A percentile compares a stretch with the other conserved stretches of the same genome.
phyloP scores from a whole-genome alignment of 1,140 invertebrate species.

The Acromyrmex echinatior region DNA sequence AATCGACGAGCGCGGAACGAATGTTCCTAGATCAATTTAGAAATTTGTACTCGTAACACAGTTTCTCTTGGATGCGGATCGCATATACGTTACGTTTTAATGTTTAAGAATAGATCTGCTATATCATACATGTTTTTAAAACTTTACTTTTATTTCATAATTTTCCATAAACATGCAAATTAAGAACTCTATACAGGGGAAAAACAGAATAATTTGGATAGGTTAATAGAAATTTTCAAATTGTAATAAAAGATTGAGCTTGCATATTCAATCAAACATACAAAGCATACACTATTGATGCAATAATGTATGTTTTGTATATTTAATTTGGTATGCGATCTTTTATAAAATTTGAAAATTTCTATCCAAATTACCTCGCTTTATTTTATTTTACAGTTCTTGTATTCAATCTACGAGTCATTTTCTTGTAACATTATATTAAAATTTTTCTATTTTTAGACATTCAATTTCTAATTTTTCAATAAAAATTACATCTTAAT shows the following conservation, averaged over 20 bases:
- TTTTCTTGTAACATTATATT: not conserved
- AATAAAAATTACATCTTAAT: not conserved
- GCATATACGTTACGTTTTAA: not conserved
- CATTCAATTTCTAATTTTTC: not conserved
- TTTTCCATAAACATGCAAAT: not conserved
- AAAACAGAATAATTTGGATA: no score
- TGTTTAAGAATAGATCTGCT: not conserved
- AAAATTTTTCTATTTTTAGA: not conserved
- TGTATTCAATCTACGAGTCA: not conserved
- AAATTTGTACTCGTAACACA: not conserved
- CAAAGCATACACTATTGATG: no score
- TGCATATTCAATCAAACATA: no score
- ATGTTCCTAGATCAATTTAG: not conserved
- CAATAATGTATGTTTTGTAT: no score
- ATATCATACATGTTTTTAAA: not conserved
- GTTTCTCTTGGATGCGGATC: not conserved
- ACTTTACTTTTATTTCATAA: not conserved
- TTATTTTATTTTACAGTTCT: no score
- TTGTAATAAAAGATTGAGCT: no score
- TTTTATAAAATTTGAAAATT: no score
- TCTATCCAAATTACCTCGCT: no score
- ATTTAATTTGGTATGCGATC: no score
- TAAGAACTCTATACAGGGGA: not conserved
- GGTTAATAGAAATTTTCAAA: no score
- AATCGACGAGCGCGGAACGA: not conserved